These are phyloP conservation scores for Acomys russatus DNA, from an alignment of 2,797 vertebrate species.

Conservation along the genomic window DNA sequence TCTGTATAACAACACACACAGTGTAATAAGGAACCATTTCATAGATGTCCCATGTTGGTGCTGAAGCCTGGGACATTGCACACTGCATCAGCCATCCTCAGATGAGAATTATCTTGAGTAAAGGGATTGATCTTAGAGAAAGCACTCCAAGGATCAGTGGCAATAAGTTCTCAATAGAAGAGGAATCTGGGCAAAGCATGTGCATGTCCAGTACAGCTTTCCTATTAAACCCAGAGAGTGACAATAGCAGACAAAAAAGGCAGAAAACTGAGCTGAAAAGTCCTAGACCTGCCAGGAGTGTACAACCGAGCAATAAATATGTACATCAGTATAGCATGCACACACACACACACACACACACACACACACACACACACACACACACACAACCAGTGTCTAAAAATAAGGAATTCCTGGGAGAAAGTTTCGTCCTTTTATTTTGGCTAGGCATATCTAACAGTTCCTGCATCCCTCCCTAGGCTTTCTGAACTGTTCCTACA, in stretches of 20 bases:
- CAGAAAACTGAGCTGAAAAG: background rate
- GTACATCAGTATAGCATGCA: background rate
- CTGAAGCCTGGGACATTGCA: background rate
- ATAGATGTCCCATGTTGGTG: too few species aligned
- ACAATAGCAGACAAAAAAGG: background rate
- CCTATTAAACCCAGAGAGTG: background rate
- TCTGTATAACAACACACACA: accelerated
- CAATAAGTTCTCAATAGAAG: background rate
- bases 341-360: background rate
- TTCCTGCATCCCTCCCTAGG: slow-evolving; percentile 57
- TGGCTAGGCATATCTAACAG: background rate
- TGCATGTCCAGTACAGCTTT: background rate
- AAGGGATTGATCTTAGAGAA: background rate
- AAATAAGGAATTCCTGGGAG: slow-evolving; percentile 58
- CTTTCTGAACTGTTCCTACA: slow-evolving; percentile 74
- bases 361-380: too few species aligned
- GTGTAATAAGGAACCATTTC: background rate
- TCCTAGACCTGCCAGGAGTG: background rate
- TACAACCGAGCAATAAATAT: background rate
- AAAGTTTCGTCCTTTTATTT: slow-evolving; percentile 60
- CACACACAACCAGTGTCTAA: background rate
- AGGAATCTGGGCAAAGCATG: background rate
- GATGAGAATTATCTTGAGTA: background rate
- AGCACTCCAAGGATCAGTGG: too few species aligned
- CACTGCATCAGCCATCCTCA: background rate